Conservation (phyloP, 2,888 invertebrate genomes). For the Lucinisca nassula region DNA sequence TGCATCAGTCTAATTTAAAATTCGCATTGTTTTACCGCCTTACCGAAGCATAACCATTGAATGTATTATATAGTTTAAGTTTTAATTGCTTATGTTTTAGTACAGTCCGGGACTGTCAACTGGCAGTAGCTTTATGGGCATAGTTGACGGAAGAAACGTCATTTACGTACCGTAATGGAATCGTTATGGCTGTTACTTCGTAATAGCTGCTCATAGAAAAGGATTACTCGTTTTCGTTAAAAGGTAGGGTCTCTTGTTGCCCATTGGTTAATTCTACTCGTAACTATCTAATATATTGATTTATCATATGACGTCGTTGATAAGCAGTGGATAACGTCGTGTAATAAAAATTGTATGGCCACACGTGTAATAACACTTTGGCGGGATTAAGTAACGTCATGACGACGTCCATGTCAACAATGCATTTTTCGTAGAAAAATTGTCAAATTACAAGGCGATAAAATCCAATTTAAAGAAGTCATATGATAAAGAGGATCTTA, state of each 20-base stretch:
- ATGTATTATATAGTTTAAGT: neutral
- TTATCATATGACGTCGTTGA: too few relatives aligned
- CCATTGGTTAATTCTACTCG: too few relatives aligned
- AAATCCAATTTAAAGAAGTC: too few relatives aligned
- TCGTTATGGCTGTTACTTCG: neutral
- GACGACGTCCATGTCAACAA: too few relatives aligned
- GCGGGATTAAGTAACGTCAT: too few relatives aligned
- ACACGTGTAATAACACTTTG: too few relatives aligned
- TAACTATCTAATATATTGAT: too few relatives aligned
- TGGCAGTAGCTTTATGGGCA: neutral
- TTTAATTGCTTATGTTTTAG: neutral
- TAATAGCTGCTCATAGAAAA: neutral
- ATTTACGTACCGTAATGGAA: neutral
- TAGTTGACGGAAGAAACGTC: neutral
- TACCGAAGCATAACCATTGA: neutral
- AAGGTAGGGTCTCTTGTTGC: neutral
- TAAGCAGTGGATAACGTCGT: too few relatives aligned
- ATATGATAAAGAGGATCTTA: too few relatives aligned
- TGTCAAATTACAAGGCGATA: too few relatives aligned
- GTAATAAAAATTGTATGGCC: too few relatives aligned
- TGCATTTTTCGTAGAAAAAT: too few relatives aligned
- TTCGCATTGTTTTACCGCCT: neutral
- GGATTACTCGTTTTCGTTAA: neutral
- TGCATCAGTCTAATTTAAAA: neutral
- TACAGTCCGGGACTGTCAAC: neutral